Evolutionary conservation across 2,797 vertebrate species (phyloP).

Genomic region (Delichon dasypus): DNA sequence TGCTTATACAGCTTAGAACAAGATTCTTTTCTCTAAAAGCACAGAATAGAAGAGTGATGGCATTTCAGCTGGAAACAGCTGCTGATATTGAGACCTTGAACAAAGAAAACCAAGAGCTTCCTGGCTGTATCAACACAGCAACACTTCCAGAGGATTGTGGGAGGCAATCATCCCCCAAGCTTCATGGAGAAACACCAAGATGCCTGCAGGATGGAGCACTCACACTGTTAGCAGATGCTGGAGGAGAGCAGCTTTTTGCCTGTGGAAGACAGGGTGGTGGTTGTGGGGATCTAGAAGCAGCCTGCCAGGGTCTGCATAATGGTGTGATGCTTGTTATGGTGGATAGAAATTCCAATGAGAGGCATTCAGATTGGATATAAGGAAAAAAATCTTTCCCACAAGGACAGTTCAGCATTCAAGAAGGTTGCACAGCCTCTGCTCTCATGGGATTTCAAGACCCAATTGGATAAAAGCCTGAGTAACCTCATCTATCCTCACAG

Average conservation of each 20-base stretch:
- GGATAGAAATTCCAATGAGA: not conserved
- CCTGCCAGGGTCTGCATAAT: not conserved
- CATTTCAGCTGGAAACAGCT: not conserved
- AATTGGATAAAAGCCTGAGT: not conserved
- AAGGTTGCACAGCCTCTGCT: not conserved
- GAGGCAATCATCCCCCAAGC: not conserved
- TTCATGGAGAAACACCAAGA: not conserved
- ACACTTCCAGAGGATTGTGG: not conserved
- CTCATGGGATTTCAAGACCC: not conserved
- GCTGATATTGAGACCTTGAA: not conserved
- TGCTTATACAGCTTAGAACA: not conserved
- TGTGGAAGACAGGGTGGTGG: not conserved
- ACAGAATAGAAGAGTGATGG: not conserved
- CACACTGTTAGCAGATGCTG: not conserved
- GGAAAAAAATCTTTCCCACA: not conserved
- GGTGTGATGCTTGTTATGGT: not conserved
- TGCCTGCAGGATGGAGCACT: not conserved
- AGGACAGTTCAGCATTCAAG: not conserved
- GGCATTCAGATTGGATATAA: not conserved
- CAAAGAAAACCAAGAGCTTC: not conserved
- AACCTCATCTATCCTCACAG: not conserved
- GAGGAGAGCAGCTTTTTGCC: not conserved
- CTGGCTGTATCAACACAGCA: not conserved
- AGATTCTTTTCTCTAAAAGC: not conserved
- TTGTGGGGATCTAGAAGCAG: not conserved